Evolutionary conservation across 2,888 invertebrate species (phyloP), one percentile per base, ranked within the genome.

Genomic region (Brachypterus glaber): DNA sequence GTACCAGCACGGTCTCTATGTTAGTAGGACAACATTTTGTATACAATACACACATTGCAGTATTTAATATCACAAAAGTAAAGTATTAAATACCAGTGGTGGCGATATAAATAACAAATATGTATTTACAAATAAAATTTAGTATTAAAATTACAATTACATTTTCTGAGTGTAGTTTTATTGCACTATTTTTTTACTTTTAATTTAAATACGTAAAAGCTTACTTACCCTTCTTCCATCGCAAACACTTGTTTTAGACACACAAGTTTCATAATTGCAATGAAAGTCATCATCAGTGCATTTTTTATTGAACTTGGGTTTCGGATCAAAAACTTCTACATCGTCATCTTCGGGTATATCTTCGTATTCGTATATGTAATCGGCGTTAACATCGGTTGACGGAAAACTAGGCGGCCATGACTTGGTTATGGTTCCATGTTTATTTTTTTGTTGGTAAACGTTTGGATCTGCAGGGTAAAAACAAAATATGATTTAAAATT

Each of bases 171-270:
- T 24, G 24, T n/a, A 7, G n/a, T 24, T 24, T n/a, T 24, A 24
- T n/a, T 24, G 24, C 24, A n/a, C 24, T 24, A n/a, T n/a, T 30
- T n/a, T 30, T 2, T 34, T 33, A 1, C 7, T 8, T 24, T 24
- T 7, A 8, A n/a, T n/a, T 24, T 8, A 7, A 24, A 7, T 24
- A 24, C 24, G n/a, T 17, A 18, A 17, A n/a, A n/a, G n/a, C 11
- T 12, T 26, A 41, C 55, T 57, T 58, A 71, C 73, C 59, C 63
- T 62, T 27, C 64, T 59, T 2, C 73, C 74, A 50, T 78, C 73
- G 55, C 78, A 78, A 35, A 73, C 70, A 60, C 67, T 67, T 29
- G 61, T 64, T 14, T 67, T 64, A 0, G 71, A 66, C 16, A 77
- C 68, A 49, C 76, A 77, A 40, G 67, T 66, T 2, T 67, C 46